Evolutionary conservation across 2,888 invertebrate species (phyloP), one percentile per base, ranked within the genome.

Genomic region (Phlogophora meticulosa): DNA sequence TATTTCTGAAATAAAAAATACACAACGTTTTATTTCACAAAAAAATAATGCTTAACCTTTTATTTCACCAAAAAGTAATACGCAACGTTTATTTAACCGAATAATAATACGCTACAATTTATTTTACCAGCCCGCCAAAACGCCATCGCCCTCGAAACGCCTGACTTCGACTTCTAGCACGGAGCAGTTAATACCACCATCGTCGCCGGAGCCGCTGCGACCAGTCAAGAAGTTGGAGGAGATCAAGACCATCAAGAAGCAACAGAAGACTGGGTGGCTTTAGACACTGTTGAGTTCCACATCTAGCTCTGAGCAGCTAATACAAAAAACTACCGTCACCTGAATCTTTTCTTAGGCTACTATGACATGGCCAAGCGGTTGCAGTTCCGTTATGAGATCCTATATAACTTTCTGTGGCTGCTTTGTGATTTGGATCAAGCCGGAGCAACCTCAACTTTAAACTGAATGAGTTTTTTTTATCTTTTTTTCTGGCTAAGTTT

Each of bases 251-350:
- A 94, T 96, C 73, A 96, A 95, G 82, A 86, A 96, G 64, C 96
- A 96, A 75, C 96, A 96, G 0, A 96, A 96, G 87, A 96, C 95
- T 61, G 97, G 97, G 15, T 97, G 97, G 97, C 92, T 97, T 28
- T 96, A 94, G 73, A 13, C 4, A 63, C 53, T 64, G 17, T n/a
- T n/a, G n/a, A n/a, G n/a, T n/a, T n/a, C n/a, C n/a, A n/a, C n/a
- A n/a, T n/a, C n/a, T n/a, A n/a, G n/a, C n/a, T n/a, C n/a, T n/a
- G n/a, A 28, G 28, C 5, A 28, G 5, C 28, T 28, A 28, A 28
- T 28, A 28, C 28, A 2, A n/a, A n/a, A n/a, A n/a, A 28, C 28
- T 5, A 28, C 28, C 28, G 28, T 28, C 28, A 28, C 28, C n/a
- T n/a, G n/a, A n/a, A n/a, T n/a, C n/a, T n/a, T n/a, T n/a, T n/a